Evolutionary conservation across 2,113 vertebrate species (phyloP).

Genomic region (Lamprotornis superbus): DNA sequence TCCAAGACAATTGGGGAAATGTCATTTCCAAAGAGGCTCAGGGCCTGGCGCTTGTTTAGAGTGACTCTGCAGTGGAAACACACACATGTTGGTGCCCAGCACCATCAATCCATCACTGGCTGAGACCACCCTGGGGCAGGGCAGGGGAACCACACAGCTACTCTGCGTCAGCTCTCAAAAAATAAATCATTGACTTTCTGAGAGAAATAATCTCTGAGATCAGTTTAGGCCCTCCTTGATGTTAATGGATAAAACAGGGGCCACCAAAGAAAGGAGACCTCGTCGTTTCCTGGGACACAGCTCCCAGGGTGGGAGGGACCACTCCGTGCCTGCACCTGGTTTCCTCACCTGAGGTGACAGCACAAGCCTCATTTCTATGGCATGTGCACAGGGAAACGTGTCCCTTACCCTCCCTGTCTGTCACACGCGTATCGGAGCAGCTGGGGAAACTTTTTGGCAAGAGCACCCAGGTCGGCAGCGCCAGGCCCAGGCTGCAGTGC

Average conservation of each 20-base stretch:
- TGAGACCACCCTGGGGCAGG: fast-evolving
- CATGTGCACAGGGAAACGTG: fast-evolving
- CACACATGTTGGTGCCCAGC: background rate
- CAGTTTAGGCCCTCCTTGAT: background rate
- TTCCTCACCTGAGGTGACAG: fast-evolving
- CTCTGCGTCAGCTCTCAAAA: background rate
- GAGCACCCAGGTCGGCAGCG: fast-evolving
- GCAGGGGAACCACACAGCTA: fast-evolving
- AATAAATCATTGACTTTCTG: background rate
- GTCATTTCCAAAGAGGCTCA: constrained; percentile 15
- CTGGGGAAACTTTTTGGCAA: fast-evolving
- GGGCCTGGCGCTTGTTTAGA: background rate
- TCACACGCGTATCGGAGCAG: fast-evolving
- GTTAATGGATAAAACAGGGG: fast-evolving
- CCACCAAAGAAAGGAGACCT: background rate
- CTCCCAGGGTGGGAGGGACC: background rate
- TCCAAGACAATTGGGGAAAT: background rate
- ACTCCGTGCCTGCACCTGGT: fast-evolving
- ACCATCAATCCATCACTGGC: fast-evolving
- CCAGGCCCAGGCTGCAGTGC: fast-evolving
- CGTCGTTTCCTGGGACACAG: background rate
- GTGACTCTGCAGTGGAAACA: background rate
- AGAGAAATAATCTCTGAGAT: background rate
- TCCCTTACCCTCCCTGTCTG: fast-evolving
- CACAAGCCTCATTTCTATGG: fast-evolving